These are phyloP conservation scores for Sarcophaga bullata DNA, from an alignment of 1,140 invertebrate species.

Conservation along the genomic window DNA sequence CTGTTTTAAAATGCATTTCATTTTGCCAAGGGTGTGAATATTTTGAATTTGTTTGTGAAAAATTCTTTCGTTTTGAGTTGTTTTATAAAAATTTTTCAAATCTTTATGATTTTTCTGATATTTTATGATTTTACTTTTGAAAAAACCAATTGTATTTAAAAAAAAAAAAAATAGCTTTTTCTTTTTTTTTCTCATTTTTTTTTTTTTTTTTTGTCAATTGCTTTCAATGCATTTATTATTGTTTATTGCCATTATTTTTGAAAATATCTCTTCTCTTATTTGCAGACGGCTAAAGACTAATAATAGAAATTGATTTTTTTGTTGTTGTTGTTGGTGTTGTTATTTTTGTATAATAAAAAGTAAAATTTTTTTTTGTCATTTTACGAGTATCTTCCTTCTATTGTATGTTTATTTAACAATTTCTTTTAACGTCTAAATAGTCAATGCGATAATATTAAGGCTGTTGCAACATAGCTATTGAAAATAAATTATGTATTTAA, in stretches of 20 bases:
- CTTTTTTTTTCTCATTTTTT: no score
- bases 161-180: no score
- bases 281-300: background rate
- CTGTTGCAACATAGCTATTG: background rate
- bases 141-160: constrained; percentile 26
- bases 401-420: no score
- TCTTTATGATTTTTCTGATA: background rate
- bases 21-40: no score
- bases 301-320: constrained; percentile 38
- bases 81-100: no score
- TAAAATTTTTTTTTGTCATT: background rate
- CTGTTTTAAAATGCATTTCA: no score
- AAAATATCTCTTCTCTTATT: background rate
- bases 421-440: no score
- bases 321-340: background rate
- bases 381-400: background rate
- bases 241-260: constrained; percentile 4
- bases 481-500: background rate
- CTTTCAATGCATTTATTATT: background rate
- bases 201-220: no score
- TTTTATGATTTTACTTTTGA: background rate
- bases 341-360: background rate
- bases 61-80: no score
- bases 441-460: no score
- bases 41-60: no score